Evolutionary conservation across 2,113 vertebrate genomes (phyloP).

Genomic region (human): DNA sequence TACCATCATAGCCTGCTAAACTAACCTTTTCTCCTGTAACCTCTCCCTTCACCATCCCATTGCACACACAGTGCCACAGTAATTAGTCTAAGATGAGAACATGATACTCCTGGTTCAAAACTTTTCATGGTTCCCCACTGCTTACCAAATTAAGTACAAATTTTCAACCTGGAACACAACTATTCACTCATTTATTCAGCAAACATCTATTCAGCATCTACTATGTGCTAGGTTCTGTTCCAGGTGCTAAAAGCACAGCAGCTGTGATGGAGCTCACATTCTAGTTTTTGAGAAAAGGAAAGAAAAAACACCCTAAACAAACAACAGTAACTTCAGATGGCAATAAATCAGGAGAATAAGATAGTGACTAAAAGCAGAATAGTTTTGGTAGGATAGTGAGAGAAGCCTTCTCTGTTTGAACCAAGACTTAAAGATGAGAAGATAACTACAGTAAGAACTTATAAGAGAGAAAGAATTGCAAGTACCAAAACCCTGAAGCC

Average conservation of each 20-base stretch:
- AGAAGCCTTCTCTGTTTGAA: neutral
- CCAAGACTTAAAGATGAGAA: neutral
- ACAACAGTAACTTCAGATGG: neutral
- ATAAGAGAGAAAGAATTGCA: neutral
- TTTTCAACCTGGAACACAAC: neutral
- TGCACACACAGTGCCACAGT: neutral
- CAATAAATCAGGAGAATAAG: neutral
- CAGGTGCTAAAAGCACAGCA: neutral
- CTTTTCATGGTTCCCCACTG: neutral
- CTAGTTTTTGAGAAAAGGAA: neutral
- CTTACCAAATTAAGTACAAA: neutral
- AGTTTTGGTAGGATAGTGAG: neutral
- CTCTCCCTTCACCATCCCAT: neutral
- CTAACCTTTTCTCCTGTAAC: neutral
- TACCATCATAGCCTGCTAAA: neutral
- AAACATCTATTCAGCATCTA: neutral
- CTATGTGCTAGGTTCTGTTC: neutral
- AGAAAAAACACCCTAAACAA: neutral
- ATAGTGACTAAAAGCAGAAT: neutral
- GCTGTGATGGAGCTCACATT: neutral
- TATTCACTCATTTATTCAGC: neutral
- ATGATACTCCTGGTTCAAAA: neutral
- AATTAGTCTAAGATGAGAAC: neutral
- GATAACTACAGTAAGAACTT: neutral
- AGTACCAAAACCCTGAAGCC: neutral